Conservation (phyloP, 2,888 invertebrate species). For the Aphrophora alni region DNA sequence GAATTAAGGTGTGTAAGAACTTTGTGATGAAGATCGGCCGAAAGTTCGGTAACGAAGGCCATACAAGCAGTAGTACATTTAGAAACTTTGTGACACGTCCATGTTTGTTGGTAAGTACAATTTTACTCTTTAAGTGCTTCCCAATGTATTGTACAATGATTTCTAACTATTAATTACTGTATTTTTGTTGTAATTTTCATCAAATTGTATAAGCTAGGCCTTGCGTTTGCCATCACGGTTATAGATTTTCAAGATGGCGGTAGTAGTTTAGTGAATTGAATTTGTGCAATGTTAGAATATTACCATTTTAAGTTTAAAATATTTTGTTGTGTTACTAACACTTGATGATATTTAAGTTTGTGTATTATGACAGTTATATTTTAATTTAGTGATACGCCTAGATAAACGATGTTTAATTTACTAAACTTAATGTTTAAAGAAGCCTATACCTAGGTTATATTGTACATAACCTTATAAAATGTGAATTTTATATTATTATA, state of each 20-base stretch:
- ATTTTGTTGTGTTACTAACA: not conserved
- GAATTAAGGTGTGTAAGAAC: not conserved
- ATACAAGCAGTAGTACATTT: not conserved
- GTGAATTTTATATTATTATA: too few relatives aligned
- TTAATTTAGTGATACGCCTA: too few relatives aligned
- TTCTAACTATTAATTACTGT: not conserved
- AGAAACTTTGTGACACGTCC: not conserved
- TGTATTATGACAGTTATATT: too few relatives aligned
- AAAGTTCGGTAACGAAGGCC: not conserved
- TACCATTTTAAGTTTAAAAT: not conserved
- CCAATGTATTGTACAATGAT: not conserved
- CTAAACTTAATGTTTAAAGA: too few relatives aligned
- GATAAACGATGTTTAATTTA: too few relatives aligned
- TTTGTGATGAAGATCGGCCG: not conserved
- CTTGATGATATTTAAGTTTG: too few relatives aligned
- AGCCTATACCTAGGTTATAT: too few relatives aligned
- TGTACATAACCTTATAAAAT: too few relatives aligned
- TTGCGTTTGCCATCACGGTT: not conserved
- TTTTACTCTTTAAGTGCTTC: not conserved
- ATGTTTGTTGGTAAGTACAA: not conserved
- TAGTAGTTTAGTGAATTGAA: not conserved
- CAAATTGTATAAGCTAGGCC: not conserved
- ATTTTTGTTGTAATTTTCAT: not conserved
- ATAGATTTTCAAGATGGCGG: constrained; percentile 9
- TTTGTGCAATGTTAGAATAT: not conserved